These are phyloP conservation scores for Psittacara wagleri DNA, from an alignment of 2,113 vertebrate species.

Conservation along the genomic window DNA sequence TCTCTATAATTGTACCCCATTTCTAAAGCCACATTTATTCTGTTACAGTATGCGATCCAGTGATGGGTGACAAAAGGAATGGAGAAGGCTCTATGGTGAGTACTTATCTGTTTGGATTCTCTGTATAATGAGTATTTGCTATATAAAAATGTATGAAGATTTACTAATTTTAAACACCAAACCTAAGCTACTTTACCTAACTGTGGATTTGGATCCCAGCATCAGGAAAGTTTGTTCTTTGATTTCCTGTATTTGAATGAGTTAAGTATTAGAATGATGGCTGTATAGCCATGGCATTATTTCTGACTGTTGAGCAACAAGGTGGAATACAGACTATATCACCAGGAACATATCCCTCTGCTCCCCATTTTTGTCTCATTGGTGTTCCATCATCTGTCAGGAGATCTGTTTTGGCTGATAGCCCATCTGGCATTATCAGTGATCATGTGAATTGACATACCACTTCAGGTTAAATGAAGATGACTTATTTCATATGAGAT, in stretches of 20 bases:
- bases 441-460: neutral
- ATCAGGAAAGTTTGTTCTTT: neutral
- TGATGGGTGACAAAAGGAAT: conserved; percentile 92
- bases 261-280: neutral
- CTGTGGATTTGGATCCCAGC: neutral
- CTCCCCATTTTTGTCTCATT: neutral
- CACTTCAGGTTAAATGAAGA: neutral
- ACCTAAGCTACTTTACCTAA: neutral
- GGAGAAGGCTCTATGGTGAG: conserved; percentile 95
- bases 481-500: neutral
- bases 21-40: neutral
- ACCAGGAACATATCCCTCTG: neutral
- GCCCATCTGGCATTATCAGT: neutral
- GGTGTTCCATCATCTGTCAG: neutral
- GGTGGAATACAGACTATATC: neutral
- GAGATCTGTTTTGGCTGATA: neutral
- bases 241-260: neutral
- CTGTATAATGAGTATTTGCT: neutral
- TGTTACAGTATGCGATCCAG: conserved; percentile 93
- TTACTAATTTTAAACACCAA: neutral
- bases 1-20: neutral
- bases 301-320: neutral
- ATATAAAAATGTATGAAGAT: neutral
- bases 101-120: neutral
- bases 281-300: neutral